Evolutionary conservation across 2,113 vertebrate genomes (phyloP).

Genomic region (Spea bombifrons): DNA sequence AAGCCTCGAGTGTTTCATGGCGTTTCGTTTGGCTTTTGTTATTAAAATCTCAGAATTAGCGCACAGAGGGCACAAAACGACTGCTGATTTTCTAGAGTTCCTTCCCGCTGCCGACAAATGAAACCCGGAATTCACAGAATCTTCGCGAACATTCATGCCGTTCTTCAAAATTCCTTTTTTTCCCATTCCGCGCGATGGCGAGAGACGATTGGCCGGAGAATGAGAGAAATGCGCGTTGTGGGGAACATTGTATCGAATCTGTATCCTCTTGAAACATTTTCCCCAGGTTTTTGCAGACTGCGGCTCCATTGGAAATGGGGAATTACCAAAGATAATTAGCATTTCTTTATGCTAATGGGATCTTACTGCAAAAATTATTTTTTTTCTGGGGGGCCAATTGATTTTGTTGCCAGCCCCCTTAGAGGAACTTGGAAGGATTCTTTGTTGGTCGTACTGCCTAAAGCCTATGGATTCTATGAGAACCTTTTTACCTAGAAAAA

Average conservation of each 20-base stretch:
- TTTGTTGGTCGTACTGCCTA: background rate
- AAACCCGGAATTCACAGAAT: background rate
- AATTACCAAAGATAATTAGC: too few species aligned
- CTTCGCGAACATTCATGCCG: background rate
- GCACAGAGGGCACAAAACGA: background rate
- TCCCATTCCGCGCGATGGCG: background rate
- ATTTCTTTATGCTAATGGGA: too few species aligned
- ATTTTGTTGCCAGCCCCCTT: background rate
- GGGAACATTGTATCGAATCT: background rate
- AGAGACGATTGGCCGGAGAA: background rate
- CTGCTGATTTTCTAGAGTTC: background rate
- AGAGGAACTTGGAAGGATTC: background rate
- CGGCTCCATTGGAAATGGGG: too few species aligned
- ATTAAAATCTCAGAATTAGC: background rate
- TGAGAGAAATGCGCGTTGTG: background rate
- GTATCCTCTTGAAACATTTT: background rate
- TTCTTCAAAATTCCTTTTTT: background rate
- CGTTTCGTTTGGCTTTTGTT: constrained; percentile 10
- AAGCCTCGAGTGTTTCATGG: background rate
- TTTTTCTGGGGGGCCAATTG: background rate
- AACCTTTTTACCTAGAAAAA: background rate
- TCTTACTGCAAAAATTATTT: too few species aligned
- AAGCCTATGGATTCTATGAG: background rate
- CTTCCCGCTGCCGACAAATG: background rate
- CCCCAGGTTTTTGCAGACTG: too few species aligned